Conservation (phyloP, 2,113 vertebrate genomes). For the Brachypteracias leptosomus region DNA sequence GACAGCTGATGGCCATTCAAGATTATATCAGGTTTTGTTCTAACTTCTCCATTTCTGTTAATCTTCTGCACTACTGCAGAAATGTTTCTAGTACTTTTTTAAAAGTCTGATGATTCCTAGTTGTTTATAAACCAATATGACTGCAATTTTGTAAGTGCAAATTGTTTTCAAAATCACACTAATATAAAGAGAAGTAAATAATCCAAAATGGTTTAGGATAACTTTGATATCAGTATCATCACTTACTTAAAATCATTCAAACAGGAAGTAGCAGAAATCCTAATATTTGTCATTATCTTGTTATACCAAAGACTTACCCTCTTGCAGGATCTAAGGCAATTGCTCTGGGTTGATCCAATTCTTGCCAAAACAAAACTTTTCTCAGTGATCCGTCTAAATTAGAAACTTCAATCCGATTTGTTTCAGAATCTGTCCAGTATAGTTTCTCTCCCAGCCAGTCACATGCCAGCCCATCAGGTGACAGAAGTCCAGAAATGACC, state of each 20-base stretch:
- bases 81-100: background rate
- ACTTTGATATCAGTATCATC: background rate
- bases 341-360: conserved; percentile 95
- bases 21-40: background rate
- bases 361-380: conserved; percentile 97
- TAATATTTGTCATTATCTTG: background rate
- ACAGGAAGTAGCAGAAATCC: background rate
- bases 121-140: background rate
- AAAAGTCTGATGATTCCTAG: background rate
- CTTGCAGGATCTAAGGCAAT: conserved; percentile 92
- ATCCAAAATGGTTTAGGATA: background rate
- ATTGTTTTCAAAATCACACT: background rate
- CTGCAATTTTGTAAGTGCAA: background rate
- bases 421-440: conserved; percentile 98
- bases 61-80: background rate
- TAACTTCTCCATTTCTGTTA: background rate
- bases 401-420: conserved; percentile 94
- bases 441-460: conserved; percentile 96
- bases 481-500: conserved; percentile 88
- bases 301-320: conserved; percentile 83
- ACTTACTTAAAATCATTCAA: background rate
- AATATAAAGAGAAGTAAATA: background rate
- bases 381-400: conserved; percentile 90
- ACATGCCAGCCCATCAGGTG: conserved; percentile 94
- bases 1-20: background rate